phyloP scores from a whole-genome alignment of 2,113 vertebrate genomes.

The Pelecanoides urinatrix region DNA sequence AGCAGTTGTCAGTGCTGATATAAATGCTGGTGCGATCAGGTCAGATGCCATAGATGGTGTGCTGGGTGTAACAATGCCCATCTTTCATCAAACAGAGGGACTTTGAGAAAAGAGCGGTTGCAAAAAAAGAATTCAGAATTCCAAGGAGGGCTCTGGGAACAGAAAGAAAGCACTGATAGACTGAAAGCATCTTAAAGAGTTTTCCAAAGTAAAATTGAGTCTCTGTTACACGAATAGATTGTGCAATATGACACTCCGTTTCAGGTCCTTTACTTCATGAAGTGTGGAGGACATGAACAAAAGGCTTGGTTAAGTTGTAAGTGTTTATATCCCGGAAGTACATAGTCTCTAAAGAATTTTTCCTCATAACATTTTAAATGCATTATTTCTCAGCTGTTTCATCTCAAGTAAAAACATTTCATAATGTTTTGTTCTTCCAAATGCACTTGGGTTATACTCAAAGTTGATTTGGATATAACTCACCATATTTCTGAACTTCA shows the following conservation, averaged over 20 bases:
- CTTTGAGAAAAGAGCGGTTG: not conserved
- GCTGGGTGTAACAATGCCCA: not conserved
- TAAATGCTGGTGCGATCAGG: not conserved
- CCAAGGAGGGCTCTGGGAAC: not conserved
- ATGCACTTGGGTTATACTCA: rapidly evolving
- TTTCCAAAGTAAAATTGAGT: not conserved
- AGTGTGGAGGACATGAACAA: not conserved
- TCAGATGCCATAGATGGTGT: not conserved
- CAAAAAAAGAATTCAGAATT: not conserved
- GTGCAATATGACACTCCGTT: not conserved
- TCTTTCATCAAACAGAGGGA: not conserved
- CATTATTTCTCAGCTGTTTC: not conserved
- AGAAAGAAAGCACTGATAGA: not conserved
- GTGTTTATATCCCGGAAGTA: not conserved
- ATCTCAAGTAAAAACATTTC: not conserved
- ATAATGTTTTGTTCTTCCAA: not conserved
- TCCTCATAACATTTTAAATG: not conserved
- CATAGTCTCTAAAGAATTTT: not conserved
- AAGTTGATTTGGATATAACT: slow-evolving; percentile 37
- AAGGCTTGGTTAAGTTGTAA: not conserved
- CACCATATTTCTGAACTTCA: slow-evolving; percentile 93
- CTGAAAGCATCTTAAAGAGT: not conserved
- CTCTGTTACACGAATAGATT: not conserved
- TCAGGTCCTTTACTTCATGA: not conserved
- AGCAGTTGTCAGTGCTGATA: not conserved